Evolutionary conservation across 1,140 invertebrate species (phyloP), one percentile per base, ranked within the genome.

Genomic region (Zaprionus camerounensis): DNA sequence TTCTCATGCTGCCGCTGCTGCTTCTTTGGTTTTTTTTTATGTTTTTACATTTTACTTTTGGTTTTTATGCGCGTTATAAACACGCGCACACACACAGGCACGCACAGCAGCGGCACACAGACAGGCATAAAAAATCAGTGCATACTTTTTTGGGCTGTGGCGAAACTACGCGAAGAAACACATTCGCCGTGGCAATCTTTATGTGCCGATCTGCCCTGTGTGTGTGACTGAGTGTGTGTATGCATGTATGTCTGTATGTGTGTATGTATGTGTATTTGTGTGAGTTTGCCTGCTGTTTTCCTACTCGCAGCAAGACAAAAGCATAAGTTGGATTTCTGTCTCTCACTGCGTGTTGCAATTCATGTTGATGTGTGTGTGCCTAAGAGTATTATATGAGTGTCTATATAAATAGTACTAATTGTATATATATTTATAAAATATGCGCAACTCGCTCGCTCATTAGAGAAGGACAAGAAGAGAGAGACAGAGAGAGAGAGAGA

Each of bases 41-140:
- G 41, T 56, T 71, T 76, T 66, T 26, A 59, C 49, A 66, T 76
- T 76, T 61, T 11, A 28, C 46, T 76, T 76, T 71, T 70, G 41
- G 44, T 69, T 74, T 73, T 74, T 74, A 74, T 69, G 38, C 55
- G 41, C 31, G 46, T 34, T 65, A 66, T 72, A 72, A 68, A 71
- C 58, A 53, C n/a, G 11, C 49, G 46, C 57, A 22, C 22, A 28
- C 46, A 38, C 66, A 34, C 49, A 28, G 28, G 22, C 55, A 66
- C 41, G 22, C 71, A 61, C n/a, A 34, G 36, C 20, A 53, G 38
- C 15, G 2, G 0, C 46, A 59, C 26, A 67, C 56, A 53, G 46
- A 67, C 71, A 20, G 24, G 55, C 64, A 63, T 63, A 63, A 63
- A 46, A 76, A 61, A 72, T 44, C 57, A 66, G 24, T 72, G 74